Percentiles rank a stretch among this genome's conserved stretches.
Evolutionary conservation across 2,113 vertebrate species (phyloP).

Genomic region (Columbina picui): DNA sequence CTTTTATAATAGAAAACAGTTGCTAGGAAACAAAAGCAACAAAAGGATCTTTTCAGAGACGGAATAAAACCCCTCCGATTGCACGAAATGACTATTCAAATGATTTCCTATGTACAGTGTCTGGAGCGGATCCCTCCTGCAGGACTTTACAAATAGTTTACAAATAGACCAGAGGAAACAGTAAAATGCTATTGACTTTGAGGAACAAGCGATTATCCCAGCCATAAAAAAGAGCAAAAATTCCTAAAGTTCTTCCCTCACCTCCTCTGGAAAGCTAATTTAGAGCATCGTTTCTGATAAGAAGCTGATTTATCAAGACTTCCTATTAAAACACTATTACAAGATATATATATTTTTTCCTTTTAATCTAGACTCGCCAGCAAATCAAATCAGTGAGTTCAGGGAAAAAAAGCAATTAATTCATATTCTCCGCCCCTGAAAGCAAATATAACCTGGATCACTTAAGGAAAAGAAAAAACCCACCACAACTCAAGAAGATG

Average conservation of each 20-base stretch:
- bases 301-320: neutral
- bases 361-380: neutral
- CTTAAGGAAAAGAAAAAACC: neutral
- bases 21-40: conserved; percentile 59
- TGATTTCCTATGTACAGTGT: conserved; percentile 57
- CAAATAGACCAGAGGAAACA: conserved; percentile 56
- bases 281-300: neutral
- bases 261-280: neutral
- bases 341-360: neutral
- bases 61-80: conserved; percentile 39
- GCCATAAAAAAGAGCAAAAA: conserved; percentile 29
- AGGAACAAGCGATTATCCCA: conserved; percentile 53
- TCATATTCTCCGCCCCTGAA: neutral
- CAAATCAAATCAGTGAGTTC: neutral
- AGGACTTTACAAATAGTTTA: conserved; percentile 63
- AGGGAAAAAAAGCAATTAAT: neutral
- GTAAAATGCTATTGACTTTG: conserved; percentile 64
- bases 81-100: conserved; percentile 21
- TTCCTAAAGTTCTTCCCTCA: neutral
- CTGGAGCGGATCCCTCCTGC: conserved; percentile 55
- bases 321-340: neutral
- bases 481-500: neutral
- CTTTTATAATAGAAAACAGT: conserved; percentile 41
- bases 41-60: conserved; percentile 48
- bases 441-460: neutral